Percentiles rank a stretch among this genome's conserved stretches.
Evolutionary conservation across 2,797 vertebrate genomes (phyloP).

Genomic region (Lateolabrax maculatus): DNA sequence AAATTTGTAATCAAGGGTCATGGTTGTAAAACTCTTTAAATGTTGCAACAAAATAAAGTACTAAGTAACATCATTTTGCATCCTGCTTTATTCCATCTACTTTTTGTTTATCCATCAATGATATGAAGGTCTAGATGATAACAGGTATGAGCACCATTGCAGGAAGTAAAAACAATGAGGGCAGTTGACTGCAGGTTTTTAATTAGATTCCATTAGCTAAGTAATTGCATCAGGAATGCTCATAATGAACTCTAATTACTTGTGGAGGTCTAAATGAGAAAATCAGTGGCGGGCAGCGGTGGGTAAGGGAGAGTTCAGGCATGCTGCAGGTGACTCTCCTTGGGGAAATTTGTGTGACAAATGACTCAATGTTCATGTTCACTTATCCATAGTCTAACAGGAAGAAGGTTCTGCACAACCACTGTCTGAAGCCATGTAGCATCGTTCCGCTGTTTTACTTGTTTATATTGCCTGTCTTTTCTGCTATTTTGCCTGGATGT

Average conservation of each 20-base stretch:
- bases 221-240: constrained; percentile 83
- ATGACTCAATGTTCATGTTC: constrained; percentile 64
- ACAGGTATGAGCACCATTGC: constrained; percentile 45
- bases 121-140: constrained; percentile 57
- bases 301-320: constrained; percentile 66
- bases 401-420: constrained; percentile 5
- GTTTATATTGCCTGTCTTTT: constrained; percentile 4
- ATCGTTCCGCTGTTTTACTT: neutral
- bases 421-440: neutral
- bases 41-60: constrained; percentile 3
- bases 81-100: neutral
- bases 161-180: constrained; percentile 65
- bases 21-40: constrained; percentile 1
- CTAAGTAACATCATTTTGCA: neutral
- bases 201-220: constrained; percentile 79
- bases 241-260: constrained; percentile 84
- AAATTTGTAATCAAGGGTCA: neutral
- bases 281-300: constrained; percentile 72
- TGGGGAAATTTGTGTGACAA: constrained; percentile 72
- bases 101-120: constrained; percentile 27
- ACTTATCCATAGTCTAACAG: constrained; percentile 53
- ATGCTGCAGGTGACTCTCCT: constrained; percentile 72
- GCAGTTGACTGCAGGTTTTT: constrained; percentile 71
- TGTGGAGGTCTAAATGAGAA: constrained; percentile 79
- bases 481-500: neutral